phyloP scores from a whole-genome alignment of 2,888 invertebrate genomes.

The Netelia inedita region DNA sequence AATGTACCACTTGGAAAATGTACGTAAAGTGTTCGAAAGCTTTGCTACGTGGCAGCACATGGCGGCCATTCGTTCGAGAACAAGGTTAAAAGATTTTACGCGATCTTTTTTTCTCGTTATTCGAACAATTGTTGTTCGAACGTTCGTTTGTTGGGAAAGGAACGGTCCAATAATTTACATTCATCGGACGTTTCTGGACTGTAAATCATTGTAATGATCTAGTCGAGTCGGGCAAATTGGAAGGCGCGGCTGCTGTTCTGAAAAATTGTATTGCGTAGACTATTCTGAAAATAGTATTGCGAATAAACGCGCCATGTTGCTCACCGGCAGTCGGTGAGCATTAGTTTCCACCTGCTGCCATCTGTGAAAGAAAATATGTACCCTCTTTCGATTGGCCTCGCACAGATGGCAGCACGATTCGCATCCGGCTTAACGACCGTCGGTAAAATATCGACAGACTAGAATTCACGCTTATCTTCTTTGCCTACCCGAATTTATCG shows the following conservation, averaged over 20 bases:
- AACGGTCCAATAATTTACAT: not conserved
- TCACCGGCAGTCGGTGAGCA: not conserved
- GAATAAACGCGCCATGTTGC: not conserved
- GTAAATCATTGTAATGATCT: not conserved
- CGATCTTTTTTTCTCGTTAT: not conserved
- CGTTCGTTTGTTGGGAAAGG: too few relatives aligned
- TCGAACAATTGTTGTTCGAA: not conserved
- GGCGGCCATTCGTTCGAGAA: conserved; percentile 22
- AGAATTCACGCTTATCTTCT: not conserved
- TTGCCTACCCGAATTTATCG: not conserved
- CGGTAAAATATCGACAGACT: not conserved
- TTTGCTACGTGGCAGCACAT: conserved; percentile 30
- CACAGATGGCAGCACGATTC: not conserved
- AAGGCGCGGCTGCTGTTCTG: not conserved
- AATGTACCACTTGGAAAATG: too few relatives aligned
- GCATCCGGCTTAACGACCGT: not conserved
- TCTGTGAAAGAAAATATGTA: not conserved
- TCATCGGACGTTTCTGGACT: not conserved
- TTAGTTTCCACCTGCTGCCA: not conserved
- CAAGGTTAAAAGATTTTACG: not conserved
- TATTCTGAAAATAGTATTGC: not conserved
- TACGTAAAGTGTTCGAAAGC: conserved; percentile 6
- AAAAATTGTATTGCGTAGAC: not conserved
- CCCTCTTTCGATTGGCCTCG: not conserved
- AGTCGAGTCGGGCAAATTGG: not conserved